A percentile compares a stretch with the other conserved stretches of the same genome.
Conservation (phyloP, 2,797 vertebrate species). For the Xiphophorus birchmanni region DNA sequence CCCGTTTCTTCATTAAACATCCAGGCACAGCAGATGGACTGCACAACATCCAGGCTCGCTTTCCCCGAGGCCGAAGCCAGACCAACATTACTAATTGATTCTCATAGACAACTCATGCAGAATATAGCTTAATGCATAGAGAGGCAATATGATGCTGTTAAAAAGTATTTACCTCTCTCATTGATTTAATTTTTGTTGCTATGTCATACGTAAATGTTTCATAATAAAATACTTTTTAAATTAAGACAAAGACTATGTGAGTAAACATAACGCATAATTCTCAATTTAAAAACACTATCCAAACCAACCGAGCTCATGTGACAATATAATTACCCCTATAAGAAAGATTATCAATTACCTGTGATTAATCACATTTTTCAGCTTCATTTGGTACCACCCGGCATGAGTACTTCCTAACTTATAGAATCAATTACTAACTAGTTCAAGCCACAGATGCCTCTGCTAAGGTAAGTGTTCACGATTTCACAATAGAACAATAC, state of each 20-base stretch:
- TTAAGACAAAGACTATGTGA: neutral
- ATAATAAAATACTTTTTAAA: neutral
- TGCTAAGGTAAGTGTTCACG: neutral
- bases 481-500: neutral
- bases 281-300: neutral
- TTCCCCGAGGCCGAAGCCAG: constrained; percentile 35
- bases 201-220: neutral
- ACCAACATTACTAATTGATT: constrained; percentile 44
- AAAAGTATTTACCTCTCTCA: no score
- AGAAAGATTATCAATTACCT: neutral
- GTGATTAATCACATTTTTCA: neutral
- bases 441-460: neutral
- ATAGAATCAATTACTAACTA: neutral
- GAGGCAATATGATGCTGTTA: neutral
- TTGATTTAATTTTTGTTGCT: no score
- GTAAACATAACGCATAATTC: neutral
- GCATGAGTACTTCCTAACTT: neutral
- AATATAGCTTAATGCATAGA: constrained; percentile 6
- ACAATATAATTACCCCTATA: neutral
- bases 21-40: constrained; percentile 59
- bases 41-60: constrained; percentile 23
- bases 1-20: constrained; percentile 70
- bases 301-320: neutral
- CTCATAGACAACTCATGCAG: constrained; percentile 18
- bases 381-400: neutral